Evolutionary conservation across 53 echinoderm and acorn worm species (phyloP), one percentile per base, ranked within the genome.

Genomic region (Echinometra lucunter): DNA sequence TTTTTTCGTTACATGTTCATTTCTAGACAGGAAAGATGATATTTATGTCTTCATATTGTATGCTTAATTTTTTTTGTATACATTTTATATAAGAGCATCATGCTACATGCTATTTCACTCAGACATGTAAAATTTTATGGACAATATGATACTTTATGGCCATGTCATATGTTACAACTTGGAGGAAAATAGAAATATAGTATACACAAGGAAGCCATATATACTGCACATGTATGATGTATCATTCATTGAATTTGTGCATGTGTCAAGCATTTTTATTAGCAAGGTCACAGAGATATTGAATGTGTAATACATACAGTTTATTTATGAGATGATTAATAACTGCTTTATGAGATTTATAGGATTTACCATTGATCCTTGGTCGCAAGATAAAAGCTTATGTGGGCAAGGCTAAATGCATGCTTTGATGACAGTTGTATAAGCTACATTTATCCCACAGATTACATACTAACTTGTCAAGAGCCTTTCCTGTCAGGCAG

Each of bases 271-370:
- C 49, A 27, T 27, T 49, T 82, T 85, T 45, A 47, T 78, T 35
- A 85, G 27, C n/a, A 85, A 49, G 47, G 45, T 85, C 27, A 45
- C 11, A 16, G 49, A 85, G 49, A 47, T 49, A 85, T 30, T 45
- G 30, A n/a, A 85, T 85, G 49, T 28, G 47, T 35, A 85, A 85
- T 78, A 32, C 72, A 35, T 72, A 15, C 10, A 45, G 85, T 85
- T 85, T 85, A 30, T 85, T 85, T 85, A 85, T 85, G 85, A 49
- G 85, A 85, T 85, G 85, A 85, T 85, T 85, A 47, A 47, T 45
- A 53, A 28, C 45, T 30, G 49, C 85, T 85, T 49, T n/a, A 28
- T n/a, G 30, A 49, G 45, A 47, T n/a, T 85, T 49, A 85, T 13
- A 27, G 85, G 85, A 85, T 85, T 49, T 49, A 27, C 21, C 27